phyloP scores from a whole-genome alignment of 1,140 invertebrate species.

The Microplitis mediator region DNA sequence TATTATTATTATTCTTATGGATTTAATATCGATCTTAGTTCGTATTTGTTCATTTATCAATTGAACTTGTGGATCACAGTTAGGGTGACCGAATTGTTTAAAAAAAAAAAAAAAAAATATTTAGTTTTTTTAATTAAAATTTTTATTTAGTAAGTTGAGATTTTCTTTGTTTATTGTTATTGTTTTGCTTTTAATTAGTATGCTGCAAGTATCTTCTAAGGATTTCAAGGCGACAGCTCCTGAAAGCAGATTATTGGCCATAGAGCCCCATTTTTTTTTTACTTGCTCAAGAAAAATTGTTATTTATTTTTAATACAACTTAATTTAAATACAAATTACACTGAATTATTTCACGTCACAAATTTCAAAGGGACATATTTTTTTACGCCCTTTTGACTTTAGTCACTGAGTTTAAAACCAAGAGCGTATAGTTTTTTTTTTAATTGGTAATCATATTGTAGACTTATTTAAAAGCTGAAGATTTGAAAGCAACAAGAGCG shows the following conservation, averaged over 20 bases:
- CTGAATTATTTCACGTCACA: no score
- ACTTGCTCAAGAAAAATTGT: background rate
- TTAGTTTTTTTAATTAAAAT: constrained; percentile 36
- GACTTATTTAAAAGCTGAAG: no score
- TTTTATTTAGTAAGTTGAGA: background rate
- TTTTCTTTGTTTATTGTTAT: constrained; percentile 24
- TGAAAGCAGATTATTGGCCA: constrained; percentile 60
- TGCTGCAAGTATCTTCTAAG: constrained; percentile 49
- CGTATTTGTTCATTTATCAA: constrained; percentile 44
- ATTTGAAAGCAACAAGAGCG: no score
- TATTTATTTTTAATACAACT: no score
- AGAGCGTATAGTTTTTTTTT: no score
- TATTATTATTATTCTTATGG: background rate
- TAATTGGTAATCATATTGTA: no score
- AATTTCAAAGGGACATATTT: no score
- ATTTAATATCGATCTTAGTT: constrained; percentile 58
- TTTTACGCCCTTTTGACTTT: no score
- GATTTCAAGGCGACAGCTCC: constrained; percentile 64
- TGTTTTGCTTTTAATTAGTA: constrained; percentile 25
- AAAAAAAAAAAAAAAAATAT: constrained; percentile 35
- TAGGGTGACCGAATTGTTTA: constrained; percentile 51
- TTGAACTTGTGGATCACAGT: constrained; percentile 53
- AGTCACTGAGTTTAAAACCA: no score
- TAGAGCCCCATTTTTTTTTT: constrained; percentile 44
- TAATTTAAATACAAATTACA: no score